These are phyloP conservation scores for Steinernema carpocapsae DNA, from an alignment of 2,888 invertebrate species.

Conservation along the genomic window DNA sequence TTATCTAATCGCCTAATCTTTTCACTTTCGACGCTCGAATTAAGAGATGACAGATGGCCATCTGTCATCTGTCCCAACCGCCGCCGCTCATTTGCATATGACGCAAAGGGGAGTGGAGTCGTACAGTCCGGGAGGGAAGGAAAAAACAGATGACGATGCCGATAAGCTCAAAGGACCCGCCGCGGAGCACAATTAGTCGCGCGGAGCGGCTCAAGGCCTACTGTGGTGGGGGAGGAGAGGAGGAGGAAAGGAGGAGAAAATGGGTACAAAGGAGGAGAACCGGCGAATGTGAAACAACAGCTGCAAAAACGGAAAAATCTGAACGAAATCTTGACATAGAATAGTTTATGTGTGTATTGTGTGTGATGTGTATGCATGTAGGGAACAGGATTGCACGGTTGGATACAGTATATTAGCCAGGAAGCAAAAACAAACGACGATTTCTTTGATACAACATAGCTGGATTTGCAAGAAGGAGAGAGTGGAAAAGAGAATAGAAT, in stretches of 20 bases:
- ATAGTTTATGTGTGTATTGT: background rate
- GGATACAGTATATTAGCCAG: constrained; percentile 33
- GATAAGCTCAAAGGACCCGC: constrained; percentile 31
- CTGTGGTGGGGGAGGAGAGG: background rate
- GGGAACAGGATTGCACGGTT: constrained; percentile 10
- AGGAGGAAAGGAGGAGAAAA: background rate
- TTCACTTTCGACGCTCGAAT: constrained; percentile 32
- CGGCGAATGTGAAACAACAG: background rate
- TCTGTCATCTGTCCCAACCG: constrained; percentile 27
- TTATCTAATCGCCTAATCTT: constrained; percentile 32
- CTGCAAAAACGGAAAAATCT: background rate
- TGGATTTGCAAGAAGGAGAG: background rate
- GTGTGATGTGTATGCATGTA: constrained; percentile 6
- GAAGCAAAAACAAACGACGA: constrained; percentile 9
- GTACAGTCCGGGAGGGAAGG: constrained; percentile 24
- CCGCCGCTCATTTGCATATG: constrained; percentile 26
- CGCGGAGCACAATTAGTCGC: constrained; percentile 29
- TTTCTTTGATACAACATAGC: constrained; percentile 19
- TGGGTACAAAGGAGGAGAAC: constrained; percentile 7
- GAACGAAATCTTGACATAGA: background rate
- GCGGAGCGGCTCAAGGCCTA: background rate
- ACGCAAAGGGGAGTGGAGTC: constrained; percentile 27
- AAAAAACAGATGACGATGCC: constrained; percentile 34
- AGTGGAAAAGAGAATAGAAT: constrained; percentile 28
- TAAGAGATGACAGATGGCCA: constrained; percentile 33